Base-by-base conservation (phyloP, 1,140 invertebrate species). In the Cherax destructor region DNA sequence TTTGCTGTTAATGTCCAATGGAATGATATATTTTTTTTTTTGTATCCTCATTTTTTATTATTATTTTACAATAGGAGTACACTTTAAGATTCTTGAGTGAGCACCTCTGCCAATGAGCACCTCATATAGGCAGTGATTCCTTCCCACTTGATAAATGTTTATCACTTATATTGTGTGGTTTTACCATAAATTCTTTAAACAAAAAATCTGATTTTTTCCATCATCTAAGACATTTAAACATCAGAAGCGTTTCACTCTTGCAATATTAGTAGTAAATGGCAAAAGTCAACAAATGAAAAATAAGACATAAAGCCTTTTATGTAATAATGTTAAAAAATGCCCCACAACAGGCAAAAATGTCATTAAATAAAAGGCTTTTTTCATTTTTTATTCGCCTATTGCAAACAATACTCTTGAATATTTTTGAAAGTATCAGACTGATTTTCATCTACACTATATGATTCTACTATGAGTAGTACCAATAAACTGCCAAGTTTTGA, bases 1-100 rank as follows among this genome's bases (percentile, higher is more conserved):
- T 89, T 89, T 89, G 49, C 80, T 89, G 49, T 81, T 49, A 47
- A 59, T 83, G 79, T 78, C 61, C 72, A 81, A 83, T 89, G 87
- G 87, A 89, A 89, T 89, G 87, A 76, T n/a, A n/a, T n/a, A n/a
- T n/a, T n/a, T 83, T 89, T n/a, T 52, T 89, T n/a, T 52, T 65
- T 65, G 61, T 65, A 18, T 65, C 61, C 61, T 21, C 18, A 4
- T 65, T 65, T 18, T 65, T 65, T 56, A 56, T 13, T 56, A 16
- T 65, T 65, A 18, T 13, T 18, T 21, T 65, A 21, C 21, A 21
- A 59, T 59, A 59, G 9, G 0, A 16, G 56, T 59, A 59, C 56
- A 59, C 9, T n/a, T n/a, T 59, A 41, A 59, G 56, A 59, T 16
- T 59, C 9, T 59, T 59, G 56, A 65, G 61, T 65, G 11, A 65